Conservation (phyloP, 1,140 invertebrate species). For the Piezodorus guildinii region DNA sequence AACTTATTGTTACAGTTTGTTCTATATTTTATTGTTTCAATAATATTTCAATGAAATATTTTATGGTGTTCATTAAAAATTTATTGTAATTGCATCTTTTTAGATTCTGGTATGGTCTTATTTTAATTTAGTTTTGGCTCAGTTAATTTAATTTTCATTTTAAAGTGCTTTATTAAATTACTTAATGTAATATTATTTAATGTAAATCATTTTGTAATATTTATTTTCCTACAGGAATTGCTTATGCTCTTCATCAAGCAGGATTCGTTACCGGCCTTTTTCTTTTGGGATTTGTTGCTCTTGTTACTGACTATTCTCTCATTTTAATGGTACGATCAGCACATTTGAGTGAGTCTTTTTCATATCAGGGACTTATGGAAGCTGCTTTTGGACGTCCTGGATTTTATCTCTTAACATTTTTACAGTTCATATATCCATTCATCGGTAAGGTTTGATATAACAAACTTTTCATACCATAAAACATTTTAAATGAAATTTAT, state of each 20-base stretch:
- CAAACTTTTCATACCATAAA: background rate
- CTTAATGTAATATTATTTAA: too few species aligned
- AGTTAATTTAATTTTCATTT: too few species aligned
- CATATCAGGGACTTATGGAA: slow-evolving; percentile 75
- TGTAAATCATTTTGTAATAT: too few species aligned
- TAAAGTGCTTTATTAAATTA: too few species aligned
- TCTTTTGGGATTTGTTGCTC: slow-evolving; percentile 60
- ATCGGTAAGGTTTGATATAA: slow-evolving; percentile 50
- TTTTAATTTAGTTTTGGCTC: too few species aligned
- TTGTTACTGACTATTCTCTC: slow-evolving; percentile 74
- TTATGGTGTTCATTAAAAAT: too few species aligned
- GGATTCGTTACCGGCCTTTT: slow-evolving; percentile 66
- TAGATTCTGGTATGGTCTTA: too few species aligned
- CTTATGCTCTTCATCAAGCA: slow-evolving; percentile 68
- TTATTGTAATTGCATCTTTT: too few species aligned
- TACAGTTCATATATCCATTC: slow-evolving; percentile 80
- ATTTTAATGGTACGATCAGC: slow-evolving; percentile 71
- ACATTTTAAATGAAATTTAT: too few species aligned
- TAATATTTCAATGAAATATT: too few species aligned
- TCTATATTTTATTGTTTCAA: too few species aligned
- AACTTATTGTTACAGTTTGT: too few species aligned
- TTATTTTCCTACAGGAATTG: slow-evolving; percentile 49
- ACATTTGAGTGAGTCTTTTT: slow-evolving; percentile 65
- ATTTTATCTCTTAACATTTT: slow-evolving; percentile 60
- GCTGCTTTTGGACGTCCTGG: slow-evolving; percentile 69